Evolutionary conservation across 1,140 invertebrate genomes (phyloP).

Genomic region (Drosophila oshimai): DNA sequence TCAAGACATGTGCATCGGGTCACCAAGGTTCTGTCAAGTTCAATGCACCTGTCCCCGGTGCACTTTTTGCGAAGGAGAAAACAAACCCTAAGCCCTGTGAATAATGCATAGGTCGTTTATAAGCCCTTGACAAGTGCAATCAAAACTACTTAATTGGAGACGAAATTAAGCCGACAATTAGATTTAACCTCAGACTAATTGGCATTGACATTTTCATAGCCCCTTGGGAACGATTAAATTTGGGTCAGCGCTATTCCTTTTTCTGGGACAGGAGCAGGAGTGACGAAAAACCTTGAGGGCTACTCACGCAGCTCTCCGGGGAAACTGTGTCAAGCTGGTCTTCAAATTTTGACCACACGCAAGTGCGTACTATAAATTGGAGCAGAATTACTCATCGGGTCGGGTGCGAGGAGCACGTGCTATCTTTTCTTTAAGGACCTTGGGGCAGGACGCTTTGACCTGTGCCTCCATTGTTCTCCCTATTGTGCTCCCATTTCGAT

Average conservation of each 20-base stretch:
- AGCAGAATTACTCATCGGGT: conserved; percentile 42
- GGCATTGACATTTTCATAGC: conserved; percentile 48
- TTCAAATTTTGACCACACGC: conserved; percentile 44
- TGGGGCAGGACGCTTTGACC: conserved; percentile 32
- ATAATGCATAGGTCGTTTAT: conserved; percentile 27
- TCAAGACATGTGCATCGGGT: background rate
- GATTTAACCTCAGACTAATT: conserved; percentile 31
- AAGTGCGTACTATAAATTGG: conserved; percentile 22
- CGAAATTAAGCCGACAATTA: background rate
- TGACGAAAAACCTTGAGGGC: conserved; percentile 15
- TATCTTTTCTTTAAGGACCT: conserved; percentile 32
- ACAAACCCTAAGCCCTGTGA: background rate
- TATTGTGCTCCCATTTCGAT: conserved; percentile 17
- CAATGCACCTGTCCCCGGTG: conserved; percentile 46
- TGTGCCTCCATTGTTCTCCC: conserved; percentile 5
- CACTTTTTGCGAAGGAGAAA: background rate
- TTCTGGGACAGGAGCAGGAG: background rate
- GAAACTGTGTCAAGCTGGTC: conserved; percentile 68
- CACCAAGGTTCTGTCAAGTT: conserved; percentile 50
- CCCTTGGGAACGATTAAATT: conserved; percentile 39
- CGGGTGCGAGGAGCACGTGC: conserved; percentile 19
- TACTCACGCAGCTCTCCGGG: conserved; percentile 44
- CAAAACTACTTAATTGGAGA: background rate
- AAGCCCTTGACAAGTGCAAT: background rate
- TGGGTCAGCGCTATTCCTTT: conserved; percentile 36